Percentiles rank a stretch among this genome's conserved stretches.
Evolutionary conservation across 2,797 vertebrate genomes (phyloP).

Genomic region (Acanthis flammea): DNA sequence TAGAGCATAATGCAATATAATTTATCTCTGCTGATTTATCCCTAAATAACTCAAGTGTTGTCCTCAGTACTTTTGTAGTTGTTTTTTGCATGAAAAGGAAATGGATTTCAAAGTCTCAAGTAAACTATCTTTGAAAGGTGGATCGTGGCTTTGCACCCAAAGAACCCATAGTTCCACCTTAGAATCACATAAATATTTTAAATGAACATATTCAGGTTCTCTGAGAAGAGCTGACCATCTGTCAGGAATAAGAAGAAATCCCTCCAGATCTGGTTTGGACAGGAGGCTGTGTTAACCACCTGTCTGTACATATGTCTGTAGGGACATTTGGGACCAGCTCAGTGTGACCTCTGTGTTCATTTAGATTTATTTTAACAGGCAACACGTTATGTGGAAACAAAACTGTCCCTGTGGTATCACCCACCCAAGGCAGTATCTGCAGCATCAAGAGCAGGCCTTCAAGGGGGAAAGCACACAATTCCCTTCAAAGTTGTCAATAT

Average conservation of each 20-base stretch:
- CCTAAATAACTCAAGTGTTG: not conserved
- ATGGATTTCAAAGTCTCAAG: not conserved
- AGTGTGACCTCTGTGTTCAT: constrained; percentile 32
- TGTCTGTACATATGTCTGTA: constrained; percentile 42
- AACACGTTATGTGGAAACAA: constrained; percentile 27
- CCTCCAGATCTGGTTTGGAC: constrained; percentile 40
- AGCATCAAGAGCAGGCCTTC: not conserved
- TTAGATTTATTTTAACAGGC: constrained; percentile 63
- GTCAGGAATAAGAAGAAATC: constrained; percentile 39
- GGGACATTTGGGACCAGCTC: constrained; percentile 25
- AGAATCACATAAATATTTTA: not conserved
- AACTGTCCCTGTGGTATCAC: constrained; percentile 29
- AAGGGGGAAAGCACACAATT: not conserved
- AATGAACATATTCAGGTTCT: not conserved
- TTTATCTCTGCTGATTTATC: not conserved
- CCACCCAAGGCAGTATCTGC: not conserved
- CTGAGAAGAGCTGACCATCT: constrained; percentile 29
- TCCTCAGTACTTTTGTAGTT: not conserved
- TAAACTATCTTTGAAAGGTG: not conserved
- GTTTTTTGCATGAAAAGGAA: not conserved
- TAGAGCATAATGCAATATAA: not conserved
- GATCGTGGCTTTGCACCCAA: not conserved
- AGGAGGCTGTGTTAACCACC: constrained; percentile 17
- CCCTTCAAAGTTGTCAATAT: not conserved
- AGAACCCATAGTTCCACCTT: not conserved